These are phyloP conservation scores for Macquaria australasica DNA, from an alignment of 2,113 vertebrate genomes.

Conservation along the genomic window DNA sequence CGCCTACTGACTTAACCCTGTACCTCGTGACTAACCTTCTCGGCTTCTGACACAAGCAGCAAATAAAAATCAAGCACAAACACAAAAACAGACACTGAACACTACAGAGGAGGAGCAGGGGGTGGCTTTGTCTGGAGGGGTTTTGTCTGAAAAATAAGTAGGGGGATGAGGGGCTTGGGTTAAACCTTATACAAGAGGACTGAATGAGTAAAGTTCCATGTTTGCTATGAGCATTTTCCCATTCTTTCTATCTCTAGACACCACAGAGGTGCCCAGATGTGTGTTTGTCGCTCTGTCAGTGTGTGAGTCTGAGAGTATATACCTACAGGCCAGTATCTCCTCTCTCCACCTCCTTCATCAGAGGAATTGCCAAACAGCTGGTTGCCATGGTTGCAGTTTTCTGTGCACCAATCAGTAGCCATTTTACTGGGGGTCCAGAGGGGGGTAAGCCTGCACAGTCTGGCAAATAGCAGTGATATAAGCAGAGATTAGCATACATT, in stretches of 20 bases:
- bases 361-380: slow-evolving; percentile 76
- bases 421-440: slow-evolving; percentile 53
- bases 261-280: background rate
- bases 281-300: slow-evolving; percentile 35
- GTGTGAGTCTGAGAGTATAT: slow-evolving; percentile 12
- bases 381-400: slow-evolving; percentile 76
- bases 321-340: slow-evolving; percentile 56
- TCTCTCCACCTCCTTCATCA: slow-evolving; percentile 42
- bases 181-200: slow-evolving; percentile 4
- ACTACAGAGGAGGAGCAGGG: background rate
- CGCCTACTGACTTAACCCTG: slow-evolving; percentile 16
- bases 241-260: slow-evolving; percentile 8
- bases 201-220: background rate
- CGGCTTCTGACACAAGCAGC: background rate
- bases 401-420: slow-evolving; percentile 61
- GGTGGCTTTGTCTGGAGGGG: slow-evolving; percentile 21
- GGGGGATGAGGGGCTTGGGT: background rate
- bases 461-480: slow-evolving; percentile 60
- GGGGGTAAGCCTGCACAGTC: slow-evolving; percentile 43
- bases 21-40: background rate
- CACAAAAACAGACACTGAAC: slow-evolving; percentile 17
- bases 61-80: slow-evolving; percentile 6
- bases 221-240: background rate
- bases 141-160: slow-evolving; percentile 31
- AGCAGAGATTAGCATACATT: slow-evolving; percentile 69